Base-by-base conservation (phyloP, 2,113 vertebrate genomes). In the Blennius ocellaris region DNA sequence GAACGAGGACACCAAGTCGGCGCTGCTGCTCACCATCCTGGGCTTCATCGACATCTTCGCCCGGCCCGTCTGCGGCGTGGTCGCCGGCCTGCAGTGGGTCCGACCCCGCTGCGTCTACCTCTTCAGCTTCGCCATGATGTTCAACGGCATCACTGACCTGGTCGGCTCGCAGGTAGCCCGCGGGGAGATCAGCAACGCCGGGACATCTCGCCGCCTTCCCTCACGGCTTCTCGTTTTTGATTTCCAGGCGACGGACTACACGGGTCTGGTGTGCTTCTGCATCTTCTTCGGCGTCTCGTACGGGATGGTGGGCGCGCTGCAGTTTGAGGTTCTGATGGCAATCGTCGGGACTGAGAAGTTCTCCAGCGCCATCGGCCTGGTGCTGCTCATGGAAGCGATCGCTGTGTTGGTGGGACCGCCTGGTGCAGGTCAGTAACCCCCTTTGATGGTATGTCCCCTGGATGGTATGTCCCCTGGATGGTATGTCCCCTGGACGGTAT, bases 241-340 rank as follows among this genome's bases (percentile, higher is more conserved):
- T 45, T 43, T 15, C 12, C 78, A 92, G 90, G 71, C 90, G 11
- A 78, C 81, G 0, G 91, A 95, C 82, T 99, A 98, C 0, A 0
- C 68, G 0, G 89, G 95, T 6, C 90, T 99, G 70, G 96, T 95
- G 17, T 90, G 96, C 49, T 99, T 96, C 80, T 98, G 97, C 72
- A 91, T 98, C 92, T 99, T 99, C 91, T 99, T 99, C 16, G 97
- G 97, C 76, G 87, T 99, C 86, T 99, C 97, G 58, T 99, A 99
- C 0, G 97, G 97, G 64, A 99, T 99, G 97, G 97, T 99, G 85
- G 97, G 97, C 0, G 97, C 97, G 1, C 93, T 99, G 73, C 97
- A 99, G 90, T 99, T 99, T 61, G 97, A 99, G 90, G 97, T 99
- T 71, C 95, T 99, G 64, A 99, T 99, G 97, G 82, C 95, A n/a